Base-by-base conservation (phyloP, 2,113 vertebrate genomes). In the Gnathonemus echidnorhynchus region DNA sequence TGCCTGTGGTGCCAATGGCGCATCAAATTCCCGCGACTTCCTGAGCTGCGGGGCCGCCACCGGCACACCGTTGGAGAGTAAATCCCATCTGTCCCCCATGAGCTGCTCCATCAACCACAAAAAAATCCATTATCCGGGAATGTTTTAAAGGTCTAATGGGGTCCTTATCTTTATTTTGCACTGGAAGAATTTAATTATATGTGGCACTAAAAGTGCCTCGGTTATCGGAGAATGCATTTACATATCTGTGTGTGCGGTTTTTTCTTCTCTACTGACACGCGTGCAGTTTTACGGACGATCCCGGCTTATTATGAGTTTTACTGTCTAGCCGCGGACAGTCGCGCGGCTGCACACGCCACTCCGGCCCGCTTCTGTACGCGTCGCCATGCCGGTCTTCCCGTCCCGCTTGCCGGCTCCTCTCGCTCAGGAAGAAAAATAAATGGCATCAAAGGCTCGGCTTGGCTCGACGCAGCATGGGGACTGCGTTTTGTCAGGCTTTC, bases 121-220 rank as follows among this genome's bases (percentile, higher is more conserved):
- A 85, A 62, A 94, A 94, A 94, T 92, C 91, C 92, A 95, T 95
- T 96, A 95, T 95, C 93, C 91, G 7, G 48, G 92, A 93, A 95
- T 95, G 94, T 95, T 95, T 95, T 95, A 95, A 92, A 91, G 92
- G 92, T 90, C 93, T 95, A 95, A 95, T 95, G 94, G 94, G 95
- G 93, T 95, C 93, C 94, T 95, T 96, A 96, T 95, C 95, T 95
- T 93, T 95, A 94, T 95, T 95, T 95, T 94, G 92, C 93, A 94
- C 91, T 90, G 86, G 90, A 90, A 92, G 91, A 94, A 93, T 93
- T 94, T 92, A 95, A 95, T 96, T 95, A 93, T 91, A 92, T 91
- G 86, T 90, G 90, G 90, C 90, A 91, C 91, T 92, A 91, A 92
- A 93, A 91, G 70, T 92, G 88, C 90, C 56, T 89, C 50, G 19